phyloP scores from a whole-genome alignment of 2,888 invertebrate species.

The Synanthedon vespiformis region DNA sequence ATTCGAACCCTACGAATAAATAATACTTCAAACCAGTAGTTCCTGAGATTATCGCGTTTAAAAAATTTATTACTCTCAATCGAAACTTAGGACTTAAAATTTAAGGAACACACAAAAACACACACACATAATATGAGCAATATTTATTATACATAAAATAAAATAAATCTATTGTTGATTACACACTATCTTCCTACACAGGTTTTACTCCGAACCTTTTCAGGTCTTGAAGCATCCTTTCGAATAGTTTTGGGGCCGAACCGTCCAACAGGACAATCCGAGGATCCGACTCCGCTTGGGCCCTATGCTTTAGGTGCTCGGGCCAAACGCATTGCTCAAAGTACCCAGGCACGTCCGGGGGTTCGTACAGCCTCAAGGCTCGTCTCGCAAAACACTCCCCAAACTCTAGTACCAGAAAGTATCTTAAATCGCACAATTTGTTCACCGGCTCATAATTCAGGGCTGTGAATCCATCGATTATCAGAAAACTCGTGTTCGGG shows the following conservation, averaged over 20 bases:
- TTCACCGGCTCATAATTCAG: conserved; percentile 77
- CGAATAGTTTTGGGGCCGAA: conserved; percentile 17
- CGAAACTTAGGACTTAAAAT: too few species aligned
- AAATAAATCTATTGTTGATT: too few species aligned
- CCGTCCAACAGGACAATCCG: conserved; percentile 37
- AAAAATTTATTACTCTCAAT: too few species aligned
- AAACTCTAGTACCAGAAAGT: conserved; percentile 78
- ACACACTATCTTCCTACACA: too few species aligned
- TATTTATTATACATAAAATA: too few species aligned
- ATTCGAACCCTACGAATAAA: too few species aligned
- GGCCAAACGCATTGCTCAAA: conserved; percentile 94
- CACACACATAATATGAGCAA: too few species aligned
- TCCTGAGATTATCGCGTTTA: too few species aligned
- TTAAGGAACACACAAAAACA: too few species aligned
- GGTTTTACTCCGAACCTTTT: conserved; percentile 4
- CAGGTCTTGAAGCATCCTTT: conserved; percentile 25
- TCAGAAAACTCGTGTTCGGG: conserved; percentile 62
- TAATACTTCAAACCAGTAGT: too few species aligned
- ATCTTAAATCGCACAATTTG: conserved; percentile 76
- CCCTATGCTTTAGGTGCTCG: conserved; percentile 74
- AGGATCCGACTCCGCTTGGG: conserved; percentile 29
- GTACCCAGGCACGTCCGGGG: conserved; percentile 89
- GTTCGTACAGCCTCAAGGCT: conserved; percentile 74
- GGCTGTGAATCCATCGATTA: conserved; percentile 83
- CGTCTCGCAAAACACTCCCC: conserved; percentile 77